Base-by-base conservation (phyloP, 1,140 invertebrate genomes). In the Drosophila repleta region DNA sequence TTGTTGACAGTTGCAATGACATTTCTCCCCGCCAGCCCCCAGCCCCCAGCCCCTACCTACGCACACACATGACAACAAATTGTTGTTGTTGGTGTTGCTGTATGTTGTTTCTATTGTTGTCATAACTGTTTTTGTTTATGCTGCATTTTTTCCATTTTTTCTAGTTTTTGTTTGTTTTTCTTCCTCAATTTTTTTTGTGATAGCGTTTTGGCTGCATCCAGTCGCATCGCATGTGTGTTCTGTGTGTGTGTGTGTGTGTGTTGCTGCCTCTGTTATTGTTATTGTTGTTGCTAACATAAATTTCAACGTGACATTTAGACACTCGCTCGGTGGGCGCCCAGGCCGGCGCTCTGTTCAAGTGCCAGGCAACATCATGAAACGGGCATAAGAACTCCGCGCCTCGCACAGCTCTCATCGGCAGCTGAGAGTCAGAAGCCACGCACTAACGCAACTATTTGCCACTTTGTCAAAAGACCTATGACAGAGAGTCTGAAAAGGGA, bases 51-150 rank as follows among this genome's bases (percentile, higher is more conserved):
- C 4, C 29, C 29, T 8, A 10, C 26, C 26, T 8, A 72, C 37
- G 43, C 37, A 51, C 49, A 66, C 56, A 79, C 56, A 58, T 60
- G 78, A 74, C 58, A 62, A 73, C 79, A 75, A 75, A 62, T 65
- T 63, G 21, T 35, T 37, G 29, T 45, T 48, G 61, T 64, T 74
- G 61, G 66, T 78, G 61, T 64, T 63, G 26, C 68, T 72, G 70
- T 80, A 75, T 75, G 77, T 83, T 79, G 76, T 76, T 77, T 66
- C 78, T 78, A 72, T 87, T 88, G 82, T 88, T 82, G 70, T 79
- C 75, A 73, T 79, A 78, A 76, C 77, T 85, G 75, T 79, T 88
- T 79, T 67, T 79, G 67, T 88, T 79, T 84, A 74, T 63, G 70
- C 53, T 70, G 83, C 75, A 69, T 75, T 63, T 48, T 48, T 48